These are phyloP conservation scores for Corvus hawaiiensis DNA, from an alignment of 2,113 vertebrate genomes.

Conservation along the genomic window DNA sequence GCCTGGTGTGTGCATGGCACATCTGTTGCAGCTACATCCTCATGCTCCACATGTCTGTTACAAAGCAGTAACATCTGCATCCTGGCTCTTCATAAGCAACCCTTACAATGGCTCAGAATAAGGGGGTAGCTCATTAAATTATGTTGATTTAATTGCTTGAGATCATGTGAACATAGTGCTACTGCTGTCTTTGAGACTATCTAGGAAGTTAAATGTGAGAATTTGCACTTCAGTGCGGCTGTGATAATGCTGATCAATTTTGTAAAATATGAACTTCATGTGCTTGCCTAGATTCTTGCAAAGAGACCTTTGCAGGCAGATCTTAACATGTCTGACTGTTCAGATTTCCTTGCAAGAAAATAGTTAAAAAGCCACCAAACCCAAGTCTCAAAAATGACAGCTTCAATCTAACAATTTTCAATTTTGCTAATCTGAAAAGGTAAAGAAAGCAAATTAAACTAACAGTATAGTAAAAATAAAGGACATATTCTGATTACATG, in stretches of 20 bases:
- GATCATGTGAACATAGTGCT: background rate
- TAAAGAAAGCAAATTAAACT: background rate
- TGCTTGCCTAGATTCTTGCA: background rate
- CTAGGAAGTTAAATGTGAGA: background rate
- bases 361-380: background rate
- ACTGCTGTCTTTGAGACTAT: background rate
- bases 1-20: fast-evolving
- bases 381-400: background rate
- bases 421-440: background rate
- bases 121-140: background rate
- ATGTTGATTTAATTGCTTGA: background rate
- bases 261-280: background rate
- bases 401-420: background rate
- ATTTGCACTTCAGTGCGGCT: background rate
- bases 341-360: background rate
- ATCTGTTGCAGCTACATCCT: background rate
- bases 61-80: background rate
- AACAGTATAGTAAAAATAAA: background rate
- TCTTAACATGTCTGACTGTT: background rate
- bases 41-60: fast-evolving
- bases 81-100: background rate
- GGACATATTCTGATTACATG: background rate
- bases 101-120: background rate
- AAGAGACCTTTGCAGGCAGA: background rate
- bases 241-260: background rate